Conservation (phyloP, 2,113 vertebrate genomes). For the Nanorana parkeri region DNA sequence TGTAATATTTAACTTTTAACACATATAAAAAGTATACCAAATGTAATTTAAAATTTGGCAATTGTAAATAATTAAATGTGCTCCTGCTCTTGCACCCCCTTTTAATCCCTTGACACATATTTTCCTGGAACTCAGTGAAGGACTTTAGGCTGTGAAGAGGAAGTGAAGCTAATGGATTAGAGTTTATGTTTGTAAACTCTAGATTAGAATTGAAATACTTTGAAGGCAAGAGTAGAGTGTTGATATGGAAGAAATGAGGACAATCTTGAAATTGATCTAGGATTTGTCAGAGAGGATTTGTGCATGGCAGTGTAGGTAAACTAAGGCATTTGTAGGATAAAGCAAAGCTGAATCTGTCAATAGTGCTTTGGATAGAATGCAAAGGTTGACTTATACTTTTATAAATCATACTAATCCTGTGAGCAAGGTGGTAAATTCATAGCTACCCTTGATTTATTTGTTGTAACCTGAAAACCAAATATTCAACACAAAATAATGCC, state of each 20-base stretch:
- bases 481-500: neutral
- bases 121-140: slow-evolving; percentile 12
- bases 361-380: slow-evolving; percentile 45
- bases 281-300: slow-evolving; percentile 45
- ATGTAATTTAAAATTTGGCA: neutral
- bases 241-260: slow-evolving; percentile 40
- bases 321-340: slow-evolving; percentile 39
- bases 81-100: neutral
- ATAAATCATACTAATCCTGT: slow-evolving; percentile 44
- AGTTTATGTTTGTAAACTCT: slow-evolving; percentile 44
- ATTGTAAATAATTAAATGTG: neutral
- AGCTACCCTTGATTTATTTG: slow-evolving; percentile 19
- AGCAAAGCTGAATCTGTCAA: slow-evolving; percentile 45
- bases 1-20: neutral
- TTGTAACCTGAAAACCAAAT: neutral
- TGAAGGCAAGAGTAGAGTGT: slow-evolving; percentile 37
- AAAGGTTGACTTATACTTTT: slow-evolving; percentile 45
- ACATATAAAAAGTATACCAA: neutral
- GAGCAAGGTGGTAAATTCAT: slow-evolving; percentile 37
- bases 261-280: slow-evolving; percentile 50
- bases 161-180: slow-evolving; percentile 31
- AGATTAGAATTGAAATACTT: slow-evolving; percentile 46
- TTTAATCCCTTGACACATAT: slow-evolving; percentile 1
- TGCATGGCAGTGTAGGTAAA: slow-evolving; percentile 35
- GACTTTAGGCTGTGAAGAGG: slow-evolving; percentile 3